Percentiles rank a stretch among this genome's conserved stretches.
Evolutionary conservation across 2,113 vertebrate species (phyloP).

Genomic region (Porphyrio hochstetteri): DNA sequence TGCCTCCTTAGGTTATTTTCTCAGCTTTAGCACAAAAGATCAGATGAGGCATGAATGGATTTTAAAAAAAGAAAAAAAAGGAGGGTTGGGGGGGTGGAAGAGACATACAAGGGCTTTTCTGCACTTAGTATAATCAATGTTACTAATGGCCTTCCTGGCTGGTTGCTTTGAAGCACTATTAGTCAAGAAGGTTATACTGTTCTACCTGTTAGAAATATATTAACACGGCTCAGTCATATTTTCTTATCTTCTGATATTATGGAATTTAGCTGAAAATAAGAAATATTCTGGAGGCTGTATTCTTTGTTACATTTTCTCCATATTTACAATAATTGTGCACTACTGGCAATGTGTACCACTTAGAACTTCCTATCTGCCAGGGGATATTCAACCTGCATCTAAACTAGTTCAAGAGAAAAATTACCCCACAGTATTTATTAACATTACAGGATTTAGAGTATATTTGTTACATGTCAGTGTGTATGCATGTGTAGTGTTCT

Average conservation of each 20-base stretch:
- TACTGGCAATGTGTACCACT: background rate
- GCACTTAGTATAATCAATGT: slow-evolving; percentile 62
- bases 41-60: slow-evolving; percentile 42
- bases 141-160: slow-evolving; percentile 59
- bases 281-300: background rate
- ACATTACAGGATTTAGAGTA: background rate
- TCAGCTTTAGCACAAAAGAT: slow-evolving; percentile 58
- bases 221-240: slow-evolving; percentile 37
- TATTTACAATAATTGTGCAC: background rate
- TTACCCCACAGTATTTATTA: background rate
- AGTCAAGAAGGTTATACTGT: slow-evolving; percentile 46
- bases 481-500: background rate
- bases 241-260: slow-evolving; percentile 38
- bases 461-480: background rate
- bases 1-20: slow-evolving; percentile 48
- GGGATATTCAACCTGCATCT: background rate
- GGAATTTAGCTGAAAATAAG: background rate
- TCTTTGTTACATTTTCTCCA: background rate
- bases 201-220: slow-evolving; percentile 53
- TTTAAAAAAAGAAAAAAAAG: slow-evolving; percentile 52
- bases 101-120: slow-evolving; percentile 23
- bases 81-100: background rate
- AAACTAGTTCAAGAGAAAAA: background rate
- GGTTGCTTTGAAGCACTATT: slow-evolving; percentile 47
- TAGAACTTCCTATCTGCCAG: background rate